phyloP scores from a whole-genome alignment of 2,797 vertebrate genomes.

The Enteromius argenteus region DNA sequence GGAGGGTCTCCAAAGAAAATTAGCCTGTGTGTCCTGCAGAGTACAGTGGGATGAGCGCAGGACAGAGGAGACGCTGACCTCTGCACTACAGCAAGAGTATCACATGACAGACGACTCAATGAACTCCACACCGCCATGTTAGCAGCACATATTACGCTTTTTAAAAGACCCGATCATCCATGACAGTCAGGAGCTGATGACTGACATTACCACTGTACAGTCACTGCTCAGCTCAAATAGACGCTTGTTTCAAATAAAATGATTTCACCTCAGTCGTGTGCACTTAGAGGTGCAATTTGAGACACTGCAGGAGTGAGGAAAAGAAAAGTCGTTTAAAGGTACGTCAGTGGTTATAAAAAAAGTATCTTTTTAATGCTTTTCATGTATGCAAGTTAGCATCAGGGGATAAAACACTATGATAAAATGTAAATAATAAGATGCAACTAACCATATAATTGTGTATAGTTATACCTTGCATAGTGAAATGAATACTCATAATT shows the following conservation, averaged over 20 bases:
- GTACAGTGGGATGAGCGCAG: not conserved
- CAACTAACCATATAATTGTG: not conserved
- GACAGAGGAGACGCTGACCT: slow-evolving; percentile 12
- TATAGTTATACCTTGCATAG: not conserved
- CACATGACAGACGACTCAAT: slow-evolving; percentile 4
- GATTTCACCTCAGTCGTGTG: slow-evolving; percentile 32
- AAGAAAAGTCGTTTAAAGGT: slow-evolving; percentile 54
- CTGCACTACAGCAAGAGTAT: not conserved
- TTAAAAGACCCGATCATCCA: not conserved
- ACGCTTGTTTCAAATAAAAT: slow-evolving; percentile 35
- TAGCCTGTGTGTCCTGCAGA: slow-evolving; percentile 23
- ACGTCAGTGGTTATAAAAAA: slow-evolving; percentile 10
- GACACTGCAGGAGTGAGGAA: slow-evolving; percentile 32
- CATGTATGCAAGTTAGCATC: not conserved
- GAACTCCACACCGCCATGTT: not conserved
- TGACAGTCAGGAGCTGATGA: not conserved
- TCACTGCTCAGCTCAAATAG: not conserved
- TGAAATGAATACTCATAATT: not conserved
- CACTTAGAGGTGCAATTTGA: slow-evolving; percentile 30
- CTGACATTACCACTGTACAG: not conserved
- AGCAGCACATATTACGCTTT: not conserved
- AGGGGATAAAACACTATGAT: not conserved
- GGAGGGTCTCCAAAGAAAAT: slow-evolving; percentile 25
- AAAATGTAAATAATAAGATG: not conserved
- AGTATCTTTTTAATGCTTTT: not conserved